These are phyloP conservation scores for Chaetodon trifasciatus DNA, from an alignment of 2,797 vertebrate genomes.

Conservation along the genomic window DNA sequence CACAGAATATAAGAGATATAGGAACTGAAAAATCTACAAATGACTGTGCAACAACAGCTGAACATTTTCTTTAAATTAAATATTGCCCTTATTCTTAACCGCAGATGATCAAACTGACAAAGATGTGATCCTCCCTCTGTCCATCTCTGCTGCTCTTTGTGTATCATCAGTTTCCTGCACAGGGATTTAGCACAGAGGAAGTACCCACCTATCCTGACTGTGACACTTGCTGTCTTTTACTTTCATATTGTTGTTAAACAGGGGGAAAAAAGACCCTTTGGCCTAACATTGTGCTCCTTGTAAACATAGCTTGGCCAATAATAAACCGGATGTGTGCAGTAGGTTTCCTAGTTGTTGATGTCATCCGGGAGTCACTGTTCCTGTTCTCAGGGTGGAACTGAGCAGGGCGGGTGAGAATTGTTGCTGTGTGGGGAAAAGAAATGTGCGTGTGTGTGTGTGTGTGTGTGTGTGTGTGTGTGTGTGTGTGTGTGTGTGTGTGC, in stretches of 20 bases:
- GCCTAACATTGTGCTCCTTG: constrained; percentile 40
- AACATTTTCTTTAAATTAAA: not conserved
- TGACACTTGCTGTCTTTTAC: constrained; percentile 47
- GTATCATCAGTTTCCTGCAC: constrained; percentile 65
- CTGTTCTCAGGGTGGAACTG: constrained; percentile 62
- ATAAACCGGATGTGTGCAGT: constrained; percentile 58
- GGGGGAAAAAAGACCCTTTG: constrained; percentile 54
- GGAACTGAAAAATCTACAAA: not conserved
- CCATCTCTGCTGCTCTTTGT: constrained; percentile 34
- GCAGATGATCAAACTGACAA: not conserved
- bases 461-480: constrained; percentile 10
- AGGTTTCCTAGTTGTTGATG: constrained; percentile 60
- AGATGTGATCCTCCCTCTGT: not conserved
- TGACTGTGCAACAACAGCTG: not conserved
- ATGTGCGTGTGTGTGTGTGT: not conserved
- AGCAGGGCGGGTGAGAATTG: constrained; percentile 17
- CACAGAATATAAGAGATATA: not conserved
- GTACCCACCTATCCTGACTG: constrained; percentile 80
- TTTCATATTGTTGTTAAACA: constrained; percentile 67
- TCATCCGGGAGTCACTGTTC: constrained; percentile 66
- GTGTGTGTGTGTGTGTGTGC: not conserved
- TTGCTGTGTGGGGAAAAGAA: not conserved
- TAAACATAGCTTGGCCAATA: constrained; percentile 37
- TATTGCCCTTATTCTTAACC: not conserved
- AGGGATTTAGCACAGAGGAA: constrained; percentile 66